These are phyloP conservation scores for Thamnophis elegans DNA, from an alignment of 2,797 vertebrate genomes.

Conservation along the genomic window DNA sequence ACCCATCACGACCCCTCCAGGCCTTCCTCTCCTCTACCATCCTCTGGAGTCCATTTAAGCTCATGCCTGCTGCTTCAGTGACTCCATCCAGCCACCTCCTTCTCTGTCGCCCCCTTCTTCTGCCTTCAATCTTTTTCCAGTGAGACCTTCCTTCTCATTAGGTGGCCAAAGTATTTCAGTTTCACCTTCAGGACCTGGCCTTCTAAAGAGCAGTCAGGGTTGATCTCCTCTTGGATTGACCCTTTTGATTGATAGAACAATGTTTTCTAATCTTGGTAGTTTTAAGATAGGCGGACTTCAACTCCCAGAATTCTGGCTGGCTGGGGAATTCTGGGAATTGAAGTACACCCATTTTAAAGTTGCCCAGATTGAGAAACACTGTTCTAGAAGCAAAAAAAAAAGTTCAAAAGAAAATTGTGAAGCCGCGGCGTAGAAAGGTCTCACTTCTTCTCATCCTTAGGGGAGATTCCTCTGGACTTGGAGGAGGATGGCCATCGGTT, in stretches of 20 bases:
- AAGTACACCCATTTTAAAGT: background rate
- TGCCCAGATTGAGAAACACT: background rate
- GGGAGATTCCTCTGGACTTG: background rate
- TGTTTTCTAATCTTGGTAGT: background rate
- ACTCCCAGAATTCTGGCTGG: background rate
- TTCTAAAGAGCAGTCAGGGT: no score
- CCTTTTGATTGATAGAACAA: background rate
- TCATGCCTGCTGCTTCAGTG: no score
- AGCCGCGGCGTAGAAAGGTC: background rate
- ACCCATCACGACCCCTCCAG: no score
- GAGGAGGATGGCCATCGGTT: slow-evolving; percentile 39
- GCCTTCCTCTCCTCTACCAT: no score
- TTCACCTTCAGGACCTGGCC: no score
- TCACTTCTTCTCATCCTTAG: background rate
- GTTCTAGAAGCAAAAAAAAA: background rate
- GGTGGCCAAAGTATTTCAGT: no score
- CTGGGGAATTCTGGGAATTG: background rate
- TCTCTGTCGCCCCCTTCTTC: no score
- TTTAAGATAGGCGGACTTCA: background rate
- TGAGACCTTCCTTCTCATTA: no score
- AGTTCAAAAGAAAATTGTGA: background rate
- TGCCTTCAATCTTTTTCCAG: no score
- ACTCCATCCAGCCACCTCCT: no score
- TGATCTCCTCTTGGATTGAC: no score
- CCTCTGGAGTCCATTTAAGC: no score